Evolutionary conservation across 2,888 invertebrate genomes (phyloP), one percentile per base, ranked within the genome.

Genomic region (Macrostomum cliftonense): DNA sequence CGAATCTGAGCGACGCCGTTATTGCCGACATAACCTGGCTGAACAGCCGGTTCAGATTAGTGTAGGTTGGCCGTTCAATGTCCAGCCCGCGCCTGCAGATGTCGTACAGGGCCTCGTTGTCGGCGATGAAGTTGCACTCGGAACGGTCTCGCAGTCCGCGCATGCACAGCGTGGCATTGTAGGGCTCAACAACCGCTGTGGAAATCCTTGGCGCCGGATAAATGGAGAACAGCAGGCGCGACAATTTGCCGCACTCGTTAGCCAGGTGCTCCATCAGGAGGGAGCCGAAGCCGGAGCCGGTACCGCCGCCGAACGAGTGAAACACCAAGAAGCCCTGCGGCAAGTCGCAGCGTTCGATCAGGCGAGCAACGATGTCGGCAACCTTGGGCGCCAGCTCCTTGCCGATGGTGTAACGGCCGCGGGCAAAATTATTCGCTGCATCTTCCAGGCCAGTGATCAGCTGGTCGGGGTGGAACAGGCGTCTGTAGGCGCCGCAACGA

Each of bases 41-140:
- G 11, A 49, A 19, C 12, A 49, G 14, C 2, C 49, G 48, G 28
- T 49, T 49, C 17, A 49, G 14, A 14, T 19, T 17, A 7, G 13
- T 49, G 20, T 49, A 49, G 17, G 45, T 49, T 13, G 49, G 49
- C 7, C 47, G 19, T 7, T 49, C 28, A 7, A 37, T 19, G 20
- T 49, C 39, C 21, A 49, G 45, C 4, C 28, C 37, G 37, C 38
- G n/a, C 12, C 19, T 38, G 49, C 49, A 49, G 37, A 49, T 49
- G 49, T 49, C n/a, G 36, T 49, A 49, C 20, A 49, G 39, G 13
- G 48, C n/a, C 16, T 49, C 58, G 47, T 57, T 57, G 39, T 57
- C 57, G 14, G 53, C 44, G 39, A 53, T 47, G 47, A 52, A 46
- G 19, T 86, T 85, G 71, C 87, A 87, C 75, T 88, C 87, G 0